These are phyloP conservation scores for Pycnonotus jocosus DNA, from an alignment of 2,113 vertebrate species.

Conservation along the genomic window DNA sequence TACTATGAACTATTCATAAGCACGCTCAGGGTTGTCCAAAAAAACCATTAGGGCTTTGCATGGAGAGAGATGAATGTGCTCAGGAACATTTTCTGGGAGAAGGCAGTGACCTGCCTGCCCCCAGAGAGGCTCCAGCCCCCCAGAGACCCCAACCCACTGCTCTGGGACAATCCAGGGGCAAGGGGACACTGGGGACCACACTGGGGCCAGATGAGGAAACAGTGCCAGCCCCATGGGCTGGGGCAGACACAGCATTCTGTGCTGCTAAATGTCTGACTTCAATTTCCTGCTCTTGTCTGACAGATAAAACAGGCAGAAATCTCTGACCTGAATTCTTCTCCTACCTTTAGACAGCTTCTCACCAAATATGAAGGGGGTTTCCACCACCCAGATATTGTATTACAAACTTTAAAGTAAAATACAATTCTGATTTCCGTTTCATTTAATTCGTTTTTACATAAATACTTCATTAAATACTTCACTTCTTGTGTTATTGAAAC, in stretches of 20 bases:
- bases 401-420: not conserved
- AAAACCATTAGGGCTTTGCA: not conserved
- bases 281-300: not conserved
- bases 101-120: not conserved
- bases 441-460: not conserved
- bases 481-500: not conserved
- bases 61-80: not conserved
- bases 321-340: not conserved
- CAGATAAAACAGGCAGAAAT: not conserved
- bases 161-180: not conserved
- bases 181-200: not conserved
- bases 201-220: not conserved
- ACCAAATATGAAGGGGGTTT: not conserved
- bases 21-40: not conserved
- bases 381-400: not conserved
- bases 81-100: not conserved
- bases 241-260: not conserved
- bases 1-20: conserved; percentile 60
- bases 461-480: not conserved
- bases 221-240: fast-evolving
- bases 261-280: not conserved
- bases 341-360: not conserved
- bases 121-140: not conserved
- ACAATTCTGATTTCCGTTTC: not conserved
- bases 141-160: not conserved